A percentile compares a stretch with the other conserved stretches of the same genome.
Evolutionary conservation across 2,888 invertebrate species (phyloP).

Genomic region (Patella caerulea): DNA sequence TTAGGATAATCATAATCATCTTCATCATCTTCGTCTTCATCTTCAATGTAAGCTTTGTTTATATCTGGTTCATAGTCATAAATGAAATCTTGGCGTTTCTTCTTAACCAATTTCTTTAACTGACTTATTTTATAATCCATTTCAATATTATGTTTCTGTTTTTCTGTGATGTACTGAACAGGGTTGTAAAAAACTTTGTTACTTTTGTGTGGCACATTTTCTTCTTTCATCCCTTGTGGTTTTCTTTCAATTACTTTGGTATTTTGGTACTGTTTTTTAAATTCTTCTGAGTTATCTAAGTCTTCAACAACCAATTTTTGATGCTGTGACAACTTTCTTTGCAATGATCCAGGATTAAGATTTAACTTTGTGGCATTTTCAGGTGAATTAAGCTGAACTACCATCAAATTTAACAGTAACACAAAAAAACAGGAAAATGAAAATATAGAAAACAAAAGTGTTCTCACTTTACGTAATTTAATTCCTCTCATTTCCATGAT

Average conservation of each 20-base stretch:
- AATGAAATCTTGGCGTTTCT: not conserved
- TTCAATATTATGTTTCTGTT: constrained; percentile 9
- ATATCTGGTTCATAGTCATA: constrained; percentile 9
- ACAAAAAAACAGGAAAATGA: constrained; percentile 23
- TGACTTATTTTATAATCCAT: constrained; percentile 6
- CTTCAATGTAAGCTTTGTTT: constrained; percentile 17
- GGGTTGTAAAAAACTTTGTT: not conserved
- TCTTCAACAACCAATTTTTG: no score
- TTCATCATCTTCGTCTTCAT: constrained; percentile 17
- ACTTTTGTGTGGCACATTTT: not conserved
- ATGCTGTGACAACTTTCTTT: no score
- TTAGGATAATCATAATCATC: not conserved
- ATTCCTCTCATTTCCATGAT: constrained; percentile 13
- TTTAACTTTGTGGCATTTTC: not conserved
- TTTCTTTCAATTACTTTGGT: constrained; percentile 3
- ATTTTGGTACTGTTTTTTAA: not conserved
- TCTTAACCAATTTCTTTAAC: constrained; percentile 1
- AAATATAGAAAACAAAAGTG: constrained; percentile 20
- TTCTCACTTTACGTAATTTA: constrained; percentile 16
- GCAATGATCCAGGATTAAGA: not conserved
- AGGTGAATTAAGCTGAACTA: constrained; percentile 13
- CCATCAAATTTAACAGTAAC: constrained; percentile 23
- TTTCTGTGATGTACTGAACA: not conserved
- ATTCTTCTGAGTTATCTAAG: not conserved
- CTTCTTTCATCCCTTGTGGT: constrained; percentile 1